Percentiles rank a stretch among this genome's conserved stretches.
Evolutionary conservation across 1,140 invertebrate genomes (phyloP).

Genomic region (Whitmania pigra): DNA sequence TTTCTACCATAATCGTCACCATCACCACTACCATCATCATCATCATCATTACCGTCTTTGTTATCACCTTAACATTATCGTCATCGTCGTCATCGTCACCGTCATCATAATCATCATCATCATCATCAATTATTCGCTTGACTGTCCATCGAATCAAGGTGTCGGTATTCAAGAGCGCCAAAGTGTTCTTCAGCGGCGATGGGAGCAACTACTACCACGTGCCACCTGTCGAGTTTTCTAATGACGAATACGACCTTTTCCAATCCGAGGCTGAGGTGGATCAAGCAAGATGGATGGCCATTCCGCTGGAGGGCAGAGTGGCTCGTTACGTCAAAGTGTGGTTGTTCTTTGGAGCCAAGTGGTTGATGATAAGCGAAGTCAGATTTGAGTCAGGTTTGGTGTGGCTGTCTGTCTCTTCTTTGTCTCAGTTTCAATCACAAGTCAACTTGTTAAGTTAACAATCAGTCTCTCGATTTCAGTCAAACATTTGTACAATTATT

Average conservation of each 20-base stretch:
- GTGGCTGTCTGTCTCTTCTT: not conserved
- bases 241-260: constrained; percentile 43
- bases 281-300: constrained; percentile 60
- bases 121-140: not conserved
- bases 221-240: constrained; percentile 49
- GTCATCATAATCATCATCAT: not conserved
- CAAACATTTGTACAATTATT: too few species aligned
- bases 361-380: constrained; percentile 81
- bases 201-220: constrained; percentile 48
- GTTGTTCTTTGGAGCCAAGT: constrained; percentile 64
- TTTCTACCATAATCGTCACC: too few species aligned
- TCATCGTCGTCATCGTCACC: too few species aligned
- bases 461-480: too few species aligned
- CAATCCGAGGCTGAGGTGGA: constrained; percentile 60
- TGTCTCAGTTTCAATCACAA: too few species aligned
- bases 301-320: constrained; percentile 69
- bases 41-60: too few species aligned
- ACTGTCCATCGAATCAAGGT: constrained; percentile 30
- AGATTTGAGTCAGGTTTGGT: constrained; percentile 39
- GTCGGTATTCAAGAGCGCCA: constrained; percentile 50
- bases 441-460: too few species aligned
- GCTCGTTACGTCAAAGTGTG: constrained; percentile 67
- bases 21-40: too few species aligned
- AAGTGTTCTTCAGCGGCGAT: constrained; percentile 67
- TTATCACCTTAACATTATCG: too few species aligned